Percentiles rank a stretch among this genome's conserved stretches.
phyloP scores from a whole-genome alignment of 1,140 invertebrate species.

The Neodiprion fabricii region DNA sequence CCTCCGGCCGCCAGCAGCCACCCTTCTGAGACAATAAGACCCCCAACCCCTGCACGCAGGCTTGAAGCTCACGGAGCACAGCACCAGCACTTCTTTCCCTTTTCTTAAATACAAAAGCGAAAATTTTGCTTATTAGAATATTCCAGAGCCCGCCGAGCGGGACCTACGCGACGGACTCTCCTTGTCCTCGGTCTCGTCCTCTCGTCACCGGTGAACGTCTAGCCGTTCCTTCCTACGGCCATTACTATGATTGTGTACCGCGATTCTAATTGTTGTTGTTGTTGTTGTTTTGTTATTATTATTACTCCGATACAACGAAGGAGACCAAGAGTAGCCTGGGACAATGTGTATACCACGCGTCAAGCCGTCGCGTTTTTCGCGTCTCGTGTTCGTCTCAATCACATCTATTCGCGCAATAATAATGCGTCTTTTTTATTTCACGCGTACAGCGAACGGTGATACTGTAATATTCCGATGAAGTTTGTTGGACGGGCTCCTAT shows the following conservation, averaged over 20 bases:
- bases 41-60: slow-evolving; percentile 41
- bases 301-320: background rate
- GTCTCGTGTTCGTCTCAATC: too few relatives aligned
- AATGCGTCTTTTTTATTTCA: too few relatives aligned
- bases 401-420: too few relatives aligned
- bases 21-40: slow-evolving; percentile 58
- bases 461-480: too few relatives aligned
- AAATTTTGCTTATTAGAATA: slow-evolving; percentile 61
- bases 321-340: too few relatives aligned
- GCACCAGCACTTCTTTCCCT: slow-evolving; percentile 52
- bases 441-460: too few relatives aligned
- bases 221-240: slow-evolving; percentile 38
- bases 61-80: slow-evolving; percentile 13
- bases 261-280: slow-evolving; percentile 50
- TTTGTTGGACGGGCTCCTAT: too few relatives aligned
- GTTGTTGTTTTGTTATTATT: background rate
- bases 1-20: slow-evolving; percentile 40
- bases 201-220: slow-evolving; percentile 34
- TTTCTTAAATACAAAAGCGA: slow-evolving; percentile 61
- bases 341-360: too few relatives aligned
- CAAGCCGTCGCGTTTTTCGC: too few relatives aligned
- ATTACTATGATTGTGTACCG: slow-evolving; percentile 55
- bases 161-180: background rate
- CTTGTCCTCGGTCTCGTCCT: slow-evolving; percentile 12
- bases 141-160: slow-evolving; percentile 35